Base-by-base conservation (phyloP, 2,888 invertebrate genomes). In the Dicyrtoma fusca region DNA sequence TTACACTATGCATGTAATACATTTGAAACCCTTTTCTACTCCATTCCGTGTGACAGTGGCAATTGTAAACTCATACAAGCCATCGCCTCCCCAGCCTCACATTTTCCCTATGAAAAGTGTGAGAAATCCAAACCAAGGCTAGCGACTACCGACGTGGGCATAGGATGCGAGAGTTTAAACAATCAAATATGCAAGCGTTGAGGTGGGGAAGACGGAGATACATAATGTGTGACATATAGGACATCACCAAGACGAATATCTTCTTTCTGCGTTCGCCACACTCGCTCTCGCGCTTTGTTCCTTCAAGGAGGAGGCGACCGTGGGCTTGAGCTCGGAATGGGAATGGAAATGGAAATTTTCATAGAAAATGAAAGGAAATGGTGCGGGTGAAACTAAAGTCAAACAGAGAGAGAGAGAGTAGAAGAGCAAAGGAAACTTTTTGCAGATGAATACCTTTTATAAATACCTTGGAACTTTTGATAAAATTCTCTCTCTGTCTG, bases 361-460 rank as follows among this genome's bases (percentile, higher is more conserved):
- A 42, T 17, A 53, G 62, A 66, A 66, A 68, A 68, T 68, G 68
- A 68, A 68, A 68, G 68, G 68, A 68, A 68, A 59, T 68, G 45
- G 59, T 57, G 59, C 68, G 47, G 25, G 57, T 42, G 45, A 55
- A 59, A 68, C 21, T 21, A 45, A 68, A 68, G 55, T 44, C 57
- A 68, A 68, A 47, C 19, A 68, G 57, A 59, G n/a, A 34, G 44
- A n/a, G 13, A 17, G 25, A 8, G 25, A 23, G 23, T 13, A 51
- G 21, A 23, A 23, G 47, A 55, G 47, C 13, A 57, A 68, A 68
- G 57, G 57, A 49, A 68, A 68, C 68, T 68, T 66, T 66, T 68
- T 64, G 45, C 55, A 57, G 64, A 21, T 68, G 57, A 68, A 68
- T 68, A 59, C 68, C 68, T 68, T 68, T 68, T 68, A 53, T 66